Conservation (phyloP, 2,888 invertebrate genomes). For the Digitonthophagus gazella region DNA sequence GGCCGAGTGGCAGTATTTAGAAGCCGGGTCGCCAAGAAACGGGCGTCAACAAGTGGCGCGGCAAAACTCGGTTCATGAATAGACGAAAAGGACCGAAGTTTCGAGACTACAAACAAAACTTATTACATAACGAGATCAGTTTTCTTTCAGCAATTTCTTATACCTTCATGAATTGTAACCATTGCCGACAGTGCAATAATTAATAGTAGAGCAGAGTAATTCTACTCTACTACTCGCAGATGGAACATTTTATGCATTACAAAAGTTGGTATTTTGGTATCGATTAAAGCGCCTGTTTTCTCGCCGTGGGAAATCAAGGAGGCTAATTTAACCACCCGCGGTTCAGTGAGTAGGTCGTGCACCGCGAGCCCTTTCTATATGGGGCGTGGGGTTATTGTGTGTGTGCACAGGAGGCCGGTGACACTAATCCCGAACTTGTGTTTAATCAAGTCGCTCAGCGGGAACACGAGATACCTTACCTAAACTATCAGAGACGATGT, state of each 20-base stretch:
- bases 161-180: too few relatives aligned
- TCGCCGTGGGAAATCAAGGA: slow-evolving; percentile 6
- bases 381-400: slow-evolving; percentile 13
- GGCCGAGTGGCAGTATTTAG: background rate
- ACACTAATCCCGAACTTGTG: slow-evolving; percentile 15
- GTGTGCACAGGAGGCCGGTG: background rate
- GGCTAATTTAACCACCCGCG: slow-evolving; percentile 3
- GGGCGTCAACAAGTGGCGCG: slow-evolving; percentile 2
- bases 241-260: background rate
- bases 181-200: too few relatives aligned
- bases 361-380: background rate
- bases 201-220: background rate
- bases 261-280: background rate
- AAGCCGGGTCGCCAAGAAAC: background rate
- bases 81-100: slow-evolving; percentile 3
- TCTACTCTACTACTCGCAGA: too few relatives aligned
- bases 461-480: slow-evolving; percentile 6
- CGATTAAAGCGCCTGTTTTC: slow-evolving; percentile 1
- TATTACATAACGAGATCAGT: background rate
- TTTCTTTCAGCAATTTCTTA: too few relatives aligned
- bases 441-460: slow-evolving; percentile 7
- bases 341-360: background rate
- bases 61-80: slow-evolving; percentile 8
- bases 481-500: slow-evolving; percentile 2
- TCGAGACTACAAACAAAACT: background rate